Evolutionary conservation across 2,113 vertebrate genomes (phyloP).

Genomic region (Peromyscus maniculatus): DNA sequence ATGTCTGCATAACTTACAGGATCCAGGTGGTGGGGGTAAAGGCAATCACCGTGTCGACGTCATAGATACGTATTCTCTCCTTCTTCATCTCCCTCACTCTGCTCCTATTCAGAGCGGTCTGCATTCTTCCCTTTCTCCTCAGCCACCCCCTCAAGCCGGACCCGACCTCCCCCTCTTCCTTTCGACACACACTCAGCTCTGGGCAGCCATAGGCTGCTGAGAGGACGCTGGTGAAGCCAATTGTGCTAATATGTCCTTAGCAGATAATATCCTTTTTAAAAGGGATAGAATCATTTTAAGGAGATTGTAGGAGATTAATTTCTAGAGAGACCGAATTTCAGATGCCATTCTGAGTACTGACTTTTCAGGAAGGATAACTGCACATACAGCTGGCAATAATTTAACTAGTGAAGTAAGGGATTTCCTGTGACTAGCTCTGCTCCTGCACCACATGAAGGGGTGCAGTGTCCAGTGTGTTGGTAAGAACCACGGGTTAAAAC

Average conservation of each 20-base stretch:
- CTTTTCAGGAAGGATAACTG: constrained; percentile 25
- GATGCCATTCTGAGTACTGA: neutral
- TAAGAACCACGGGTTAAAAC: neutral
- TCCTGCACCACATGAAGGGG: neutral
- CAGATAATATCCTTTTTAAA: constrained; percentile 19
- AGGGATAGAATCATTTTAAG: constrained; percentile 36
- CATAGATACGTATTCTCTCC: neutral
- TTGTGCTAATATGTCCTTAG: neutral
- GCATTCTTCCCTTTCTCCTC: neutral
- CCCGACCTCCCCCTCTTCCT: neutral
- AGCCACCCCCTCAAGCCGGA: neutral
- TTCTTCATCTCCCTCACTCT: neutral
- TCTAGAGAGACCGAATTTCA: constrained; percentile 45
- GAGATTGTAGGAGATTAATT: constrained; percentile 48
- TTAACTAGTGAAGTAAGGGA: neutral
- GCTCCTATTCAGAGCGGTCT: neutral
- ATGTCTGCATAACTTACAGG: constrained; percentile 28
- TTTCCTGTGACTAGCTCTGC: constrained; percentile 16
- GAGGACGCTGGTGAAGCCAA: constrained; percentile 14
- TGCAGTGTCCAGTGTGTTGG: neutral
- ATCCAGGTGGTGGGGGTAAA: constrained; percentile 31
- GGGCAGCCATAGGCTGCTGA: neutral
- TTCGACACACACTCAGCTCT: neutral
- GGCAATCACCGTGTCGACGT: neutral
- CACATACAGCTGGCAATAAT: constrained; percentile 49